Percentiles rank a stretch among this genome's conserved stretches.
Conservation (phyloP, 2,113 vertebrate genomes). For the Campylomormyrus numenius region DNA sequence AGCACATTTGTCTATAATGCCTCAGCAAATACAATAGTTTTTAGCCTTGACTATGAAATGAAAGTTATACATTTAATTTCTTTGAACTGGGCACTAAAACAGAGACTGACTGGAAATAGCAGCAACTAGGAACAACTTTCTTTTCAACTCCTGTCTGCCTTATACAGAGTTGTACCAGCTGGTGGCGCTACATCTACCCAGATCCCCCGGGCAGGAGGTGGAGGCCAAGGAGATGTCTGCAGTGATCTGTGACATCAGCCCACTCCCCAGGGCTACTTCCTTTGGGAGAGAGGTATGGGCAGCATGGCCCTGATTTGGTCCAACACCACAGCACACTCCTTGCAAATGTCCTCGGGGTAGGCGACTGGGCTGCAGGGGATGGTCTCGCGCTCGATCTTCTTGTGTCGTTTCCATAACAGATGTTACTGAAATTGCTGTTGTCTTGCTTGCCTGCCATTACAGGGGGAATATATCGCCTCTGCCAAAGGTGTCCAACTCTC, state of each 20-base stretch:
- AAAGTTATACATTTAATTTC: neutral
- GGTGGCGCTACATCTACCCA: slow-evolving; percentile 70
- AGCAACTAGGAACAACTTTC: neutral
- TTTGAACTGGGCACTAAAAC: neutral
- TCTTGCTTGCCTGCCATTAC: slow-evolving; percentile 16
- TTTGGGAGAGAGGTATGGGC: slow-evolving; percentile 74
- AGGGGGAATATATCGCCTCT: slow-evolving; percentile 80
- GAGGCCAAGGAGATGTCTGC: slow-evolving; percentile 62
- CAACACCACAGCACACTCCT: neutral
- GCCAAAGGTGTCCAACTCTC: slow-evolving; percentile 60
- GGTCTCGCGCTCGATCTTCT: neutral
- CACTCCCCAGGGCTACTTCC: slow-evolving; percentile 55
- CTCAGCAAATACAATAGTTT: too few relatives aligned
- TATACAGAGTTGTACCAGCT: slow-evolving; percentile 73
- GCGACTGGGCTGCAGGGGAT: neutral
- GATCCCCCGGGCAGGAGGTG: slow-evolving; percentile 63
- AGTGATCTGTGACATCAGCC: slow-evolving; percentile 63
- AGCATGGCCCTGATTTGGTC: neutral
- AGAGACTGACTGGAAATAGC: neutral
- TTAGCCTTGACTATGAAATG: too few relatives aligned
- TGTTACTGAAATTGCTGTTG: neutral
- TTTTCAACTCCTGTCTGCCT: slow-evolving; percentile 24
- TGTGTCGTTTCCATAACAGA: neutral
- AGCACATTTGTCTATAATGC: too few relatives aligned
- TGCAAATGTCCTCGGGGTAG: too few relatives aligned